Evolutionary conservation across 2,797 vertebrate genomes (phyloP).

Genomic region (Rhincodon typus): DNA sequence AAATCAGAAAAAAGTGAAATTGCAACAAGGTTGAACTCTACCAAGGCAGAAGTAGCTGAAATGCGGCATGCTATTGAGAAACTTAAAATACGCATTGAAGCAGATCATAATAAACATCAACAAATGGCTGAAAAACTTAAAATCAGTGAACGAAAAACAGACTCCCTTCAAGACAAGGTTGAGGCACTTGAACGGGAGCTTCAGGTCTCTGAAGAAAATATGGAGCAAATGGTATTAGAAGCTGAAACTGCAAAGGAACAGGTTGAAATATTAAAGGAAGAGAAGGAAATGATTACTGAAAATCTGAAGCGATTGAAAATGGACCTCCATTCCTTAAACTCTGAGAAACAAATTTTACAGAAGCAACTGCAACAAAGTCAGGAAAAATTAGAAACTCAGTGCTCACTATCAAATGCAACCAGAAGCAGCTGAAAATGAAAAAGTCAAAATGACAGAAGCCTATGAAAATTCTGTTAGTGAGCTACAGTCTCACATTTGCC

Average conservation of each 20-base stretch:
- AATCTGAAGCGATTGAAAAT: neutral
- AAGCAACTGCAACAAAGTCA: slow-evolving; percentile 53
- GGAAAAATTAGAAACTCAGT: slow-evolving; percentile 46
- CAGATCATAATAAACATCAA: slow-evolving; percentile 73
- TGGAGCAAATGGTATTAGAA: slow-evolving; percentile 73
- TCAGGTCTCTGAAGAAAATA: slow-evolving; percentile 69
- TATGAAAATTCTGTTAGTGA: slow-evolving; percentile 49
- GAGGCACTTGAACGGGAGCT: slow-evolving; percentile 70
- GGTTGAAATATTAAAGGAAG: slow-evolving; percentile 45
- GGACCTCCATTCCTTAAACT: neutral
- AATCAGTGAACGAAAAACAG: slow-evolving; percentile 60
- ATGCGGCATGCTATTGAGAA: slow-evolving; percentile 79
- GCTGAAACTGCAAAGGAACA: slow-evolving; percentile 68
- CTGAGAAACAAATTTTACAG: slow-evolving; percentile 57
- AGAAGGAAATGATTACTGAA: slow-evolving; percentile 25
- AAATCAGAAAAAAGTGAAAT: slow-evolving; percentile 78
- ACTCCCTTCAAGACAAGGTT: slow-evolving; percentile 58
- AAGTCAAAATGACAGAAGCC: slow-evolving; percentile 50
- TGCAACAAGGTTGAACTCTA: slow-evolving; percentile 66
- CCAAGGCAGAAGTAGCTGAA: slow-evolving; percentile 71
- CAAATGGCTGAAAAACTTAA: slow-evolving; percentile 65
- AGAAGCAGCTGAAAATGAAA: slow-evolving; percentile 62
- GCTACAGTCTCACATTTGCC: slow-evolving; percentile 58
- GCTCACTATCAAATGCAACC: no score
- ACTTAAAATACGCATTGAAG: slow-evolving; percentile 79